Evolutionary conservation across 1,140 invertebrate genomes (phyloP), one percentile per base, ranked within the genome.

Genomic region (Drosophila persimilis): DNA sequence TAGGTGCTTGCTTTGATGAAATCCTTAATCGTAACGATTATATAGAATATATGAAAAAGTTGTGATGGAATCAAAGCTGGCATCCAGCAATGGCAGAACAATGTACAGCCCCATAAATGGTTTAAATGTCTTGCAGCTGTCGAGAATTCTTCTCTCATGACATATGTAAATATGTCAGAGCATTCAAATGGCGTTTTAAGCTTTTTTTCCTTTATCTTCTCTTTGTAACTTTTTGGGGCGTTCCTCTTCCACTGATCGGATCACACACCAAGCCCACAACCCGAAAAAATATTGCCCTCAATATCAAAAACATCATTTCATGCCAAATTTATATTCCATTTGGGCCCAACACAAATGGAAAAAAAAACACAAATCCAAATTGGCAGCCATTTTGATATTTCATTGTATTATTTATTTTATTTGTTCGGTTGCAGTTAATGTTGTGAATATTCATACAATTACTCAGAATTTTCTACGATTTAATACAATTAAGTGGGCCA

Each of bases 271-370:
- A 46, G 20, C n/a, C 8, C 50, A 56, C 17, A 55, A 44, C 15
- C 41, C 24, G 8, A 26, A 57, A 57, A 76, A 60, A 81, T 77
- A 77, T 77, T 80, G 77, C 60, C 63, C 84, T 76, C 65, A 70
- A 73, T 79, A 88, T 79, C 48, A 72, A 69, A 73, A 71, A 75
- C 64, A 78, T 78, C 75, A 90, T 90, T 90, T 90, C 89, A 90
- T 90, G 89, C 64, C 80, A 90, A 85, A 90, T 90, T 90, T 90
- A 85, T 76, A 88, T 76, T 74, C 81, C 73, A 84, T 84, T 90
- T 77, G 67, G 76, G 65, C 64, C 48, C 44, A 41, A 3, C 13
- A 57, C 24, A 11, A 50, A 60, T 56, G 15, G n/a, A n/a, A n/a
- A 43, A 57, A 48, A 72, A 13, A 11, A 39, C 4, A 39, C 35